These are phyloP conservation scores for Leucophora obtusa DNA, from an alignment of 2,888 invertebrate genomes.

Conservation along the genomic window DNA sequence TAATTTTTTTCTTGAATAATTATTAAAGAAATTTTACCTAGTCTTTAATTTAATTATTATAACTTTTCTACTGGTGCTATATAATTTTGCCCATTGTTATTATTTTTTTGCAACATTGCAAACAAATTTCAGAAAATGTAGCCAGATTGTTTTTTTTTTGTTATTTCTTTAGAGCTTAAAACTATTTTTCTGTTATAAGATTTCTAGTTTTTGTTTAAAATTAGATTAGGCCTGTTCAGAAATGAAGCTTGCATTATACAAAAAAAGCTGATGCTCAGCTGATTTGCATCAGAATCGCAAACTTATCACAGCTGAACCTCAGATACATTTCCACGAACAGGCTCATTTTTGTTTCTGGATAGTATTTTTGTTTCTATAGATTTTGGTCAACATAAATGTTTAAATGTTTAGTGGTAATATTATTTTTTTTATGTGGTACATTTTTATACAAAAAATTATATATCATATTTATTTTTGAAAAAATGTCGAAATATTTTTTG, in stretches of 20 bases:
- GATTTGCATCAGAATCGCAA: too few species aligned
- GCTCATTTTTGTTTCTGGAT: neutral
- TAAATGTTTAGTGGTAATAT: slow-evolving; percentile 24
- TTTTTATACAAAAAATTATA: slow-evolving; percentile 18
- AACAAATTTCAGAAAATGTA: slow-evolving; percentile 49
- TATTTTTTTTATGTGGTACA: slow-evolving; percentile 27
- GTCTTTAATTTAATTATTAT: neutral
- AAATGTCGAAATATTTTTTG: slow-evolving; percentile 44
- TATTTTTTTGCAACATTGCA: slow-evolving; percentile 6
- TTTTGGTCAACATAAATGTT: slow-evolving; percentile 26
- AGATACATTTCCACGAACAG: too few species aligned
- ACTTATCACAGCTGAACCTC: too few species aligned
- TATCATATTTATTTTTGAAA: slow-evolving; percentile 30
- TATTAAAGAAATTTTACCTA: too few species aligned
- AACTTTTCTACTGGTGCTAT: slow-evolving; percentile 6
- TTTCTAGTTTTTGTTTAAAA: slow-evolving; percentile 42
- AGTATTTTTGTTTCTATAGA: slow-evolving; percentile 27
- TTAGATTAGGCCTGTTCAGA: too few species aligned
- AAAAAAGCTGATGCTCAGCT: too few species aligned
- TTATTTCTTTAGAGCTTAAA: slow-evolving; percentile 29
- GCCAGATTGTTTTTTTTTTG: slow-evolving; percentile 57
- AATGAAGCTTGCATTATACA: too few species aligned
- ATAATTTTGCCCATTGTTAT: neutral
- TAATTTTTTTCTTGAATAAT: too few species aligned
- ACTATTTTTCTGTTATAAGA: slow-evolving; percentile 31